A percentile compares a stretch with the other conserved stretches of the same genome.
These are phyloP conservation scores for Orientallactaga bullata DNA, from an alignment of 2,113 vertebrate genomes.

Conservation along the genomic window DNA sequence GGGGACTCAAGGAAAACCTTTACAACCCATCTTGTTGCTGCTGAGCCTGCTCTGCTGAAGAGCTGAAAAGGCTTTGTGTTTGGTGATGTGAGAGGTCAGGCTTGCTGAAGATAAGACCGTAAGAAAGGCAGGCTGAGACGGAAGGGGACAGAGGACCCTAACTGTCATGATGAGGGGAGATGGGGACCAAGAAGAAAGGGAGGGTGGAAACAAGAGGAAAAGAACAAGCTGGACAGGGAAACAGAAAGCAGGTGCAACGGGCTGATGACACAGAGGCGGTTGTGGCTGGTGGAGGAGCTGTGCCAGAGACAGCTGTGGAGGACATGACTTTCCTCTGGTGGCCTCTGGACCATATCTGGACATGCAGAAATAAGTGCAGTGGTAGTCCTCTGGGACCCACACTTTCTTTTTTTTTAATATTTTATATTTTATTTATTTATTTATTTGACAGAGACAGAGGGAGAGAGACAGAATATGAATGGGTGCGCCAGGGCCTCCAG, in stretches of 20 bases:
- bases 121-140: background rate
- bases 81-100: background rate
- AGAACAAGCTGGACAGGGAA: background rate
- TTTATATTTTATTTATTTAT: too few relatives aligned
- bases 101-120: background rate
- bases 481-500: too few relatives aligned
- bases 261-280: background rate
- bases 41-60: background rate
- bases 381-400: background rate
- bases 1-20: background rate
- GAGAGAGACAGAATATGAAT: too few relatives aligned
- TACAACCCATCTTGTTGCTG: background rate
- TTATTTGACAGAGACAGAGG: too few relatives aligned
- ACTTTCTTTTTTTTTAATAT: too few relatives aligned
- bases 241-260: accelerated
- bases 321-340: background rate
- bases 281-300: accelerated
- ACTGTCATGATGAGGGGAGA: background rate
- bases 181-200: background rate
- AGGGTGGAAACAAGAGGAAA: background rate
- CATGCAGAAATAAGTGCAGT: too few relatives aligned
- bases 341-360: background rate
- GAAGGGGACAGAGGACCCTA: background rate
- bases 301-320: background rate
- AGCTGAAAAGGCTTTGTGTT: too few relatives aligned